phyloP scores from a whole-genome alignment of 2,113 vertebrate species.

The Ovis canadensis region DNA sequence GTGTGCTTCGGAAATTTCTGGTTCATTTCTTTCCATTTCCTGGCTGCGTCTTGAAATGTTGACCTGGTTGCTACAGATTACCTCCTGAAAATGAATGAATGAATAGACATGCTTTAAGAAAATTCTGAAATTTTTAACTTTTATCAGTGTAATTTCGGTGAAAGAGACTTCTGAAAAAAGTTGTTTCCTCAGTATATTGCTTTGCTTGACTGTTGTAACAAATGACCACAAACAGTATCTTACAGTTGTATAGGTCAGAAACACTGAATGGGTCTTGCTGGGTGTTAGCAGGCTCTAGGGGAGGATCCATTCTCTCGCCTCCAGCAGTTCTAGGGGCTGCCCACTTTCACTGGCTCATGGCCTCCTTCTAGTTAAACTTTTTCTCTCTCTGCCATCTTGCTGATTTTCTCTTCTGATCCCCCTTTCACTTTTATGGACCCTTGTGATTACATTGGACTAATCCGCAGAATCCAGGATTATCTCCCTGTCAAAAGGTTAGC shows the following conservation, averaged over 20 bases:
- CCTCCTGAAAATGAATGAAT: slow-evolving; percentile 79
- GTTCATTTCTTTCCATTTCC: slow-evolving; percentile 72
- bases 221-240: not conserved
- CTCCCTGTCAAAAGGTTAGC: not conserved
- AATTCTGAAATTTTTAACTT: not conserved
- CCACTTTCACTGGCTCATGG: not conserved
- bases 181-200: not conserved
- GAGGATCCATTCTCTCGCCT: not conserved
- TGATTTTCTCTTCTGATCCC: not conserved
- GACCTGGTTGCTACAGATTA: slow-evolving; percentile 79
- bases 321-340: not conserved
- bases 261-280: not conserved
- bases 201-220: not conserved
- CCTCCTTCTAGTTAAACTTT: not conserved
- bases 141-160: not conserved
- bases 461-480: not conserved
- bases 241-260: not conserved
- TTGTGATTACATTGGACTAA: not conserved
- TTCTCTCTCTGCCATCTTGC: not conserved
- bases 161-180: not conserved
- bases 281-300: not conserved
- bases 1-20: slow-evolving; percentile 73
- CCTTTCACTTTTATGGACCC: not conserved
- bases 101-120: slow-evolving; percentile 17
- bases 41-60: slow-evolving; percentile 73